Conservation (phyloP, 2,113 vertebrate species). For the Madoqua kirkii region DNA sequence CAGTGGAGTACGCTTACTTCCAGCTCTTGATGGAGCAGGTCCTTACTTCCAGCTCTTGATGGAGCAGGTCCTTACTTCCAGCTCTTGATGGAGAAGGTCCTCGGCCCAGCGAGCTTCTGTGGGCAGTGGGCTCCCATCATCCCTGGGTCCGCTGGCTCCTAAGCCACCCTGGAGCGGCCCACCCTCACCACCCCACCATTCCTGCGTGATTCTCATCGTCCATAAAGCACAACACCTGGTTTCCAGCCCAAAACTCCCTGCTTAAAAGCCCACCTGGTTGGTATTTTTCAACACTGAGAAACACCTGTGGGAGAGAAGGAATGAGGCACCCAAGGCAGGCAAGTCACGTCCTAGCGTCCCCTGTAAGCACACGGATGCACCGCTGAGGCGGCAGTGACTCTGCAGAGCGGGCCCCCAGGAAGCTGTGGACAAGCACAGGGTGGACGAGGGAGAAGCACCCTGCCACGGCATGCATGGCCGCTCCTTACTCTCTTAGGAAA, state of each 20-base stretch:
- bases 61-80: background rate
- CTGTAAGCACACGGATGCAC: background rate
- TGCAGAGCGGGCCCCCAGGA: background rate
- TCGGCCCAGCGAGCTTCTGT: background rate
- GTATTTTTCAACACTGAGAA: background rate
- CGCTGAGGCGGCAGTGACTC: background rate
- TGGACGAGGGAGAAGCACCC: fast-evolving
- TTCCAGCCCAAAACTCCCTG: background rate
- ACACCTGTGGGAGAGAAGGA: background rate
- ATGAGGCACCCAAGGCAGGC: background rate
- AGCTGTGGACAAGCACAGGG: background rate
- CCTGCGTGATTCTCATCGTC: background rate
- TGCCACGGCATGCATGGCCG: no score
- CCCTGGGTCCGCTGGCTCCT: background rate
- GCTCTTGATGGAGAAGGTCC: background rate
- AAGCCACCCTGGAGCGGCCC: background rate
- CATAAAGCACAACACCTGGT: background rate
- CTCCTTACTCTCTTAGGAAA: background rate
- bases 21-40: no score
- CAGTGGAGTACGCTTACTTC: no score
- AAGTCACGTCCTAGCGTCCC: background rate
- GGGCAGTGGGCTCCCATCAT: background rate
- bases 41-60: no score
- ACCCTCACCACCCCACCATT: background rate
- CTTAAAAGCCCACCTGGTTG: background rate